Conservation (phyloP, 2,113 vertebrate species). For the Clarias batrachus region DNA sequence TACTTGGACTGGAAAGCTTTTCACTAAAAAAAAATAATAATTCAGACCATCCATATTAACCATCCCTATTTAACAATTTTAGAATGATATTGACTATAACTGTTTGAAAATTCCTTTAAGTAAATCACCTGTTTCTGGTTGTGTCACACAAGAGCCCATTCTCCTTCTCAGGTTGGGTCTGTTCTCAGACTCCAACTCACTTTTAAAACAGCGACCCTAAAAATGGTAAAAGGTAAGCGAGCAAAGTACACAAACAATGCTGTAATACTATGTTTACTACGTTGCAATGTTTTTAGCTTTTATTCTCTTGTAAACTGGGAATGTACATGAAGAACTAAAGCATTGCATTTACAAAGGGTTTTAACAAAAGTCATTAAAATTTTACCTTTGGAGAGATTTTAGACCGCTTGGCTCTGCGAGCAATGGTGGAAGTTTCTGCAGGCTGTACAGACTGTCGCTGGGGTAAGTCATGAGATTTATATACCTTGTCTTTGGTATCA, state of each 20-base stretch:
- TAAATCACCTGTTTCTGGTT: slow-evolving; percentile 80
- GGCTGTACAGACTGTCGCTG: slow-evolving; percentile 90
- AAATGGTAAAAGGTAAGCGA: background rate
- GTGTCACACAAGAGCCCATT: slow-evolving; percentile 83
- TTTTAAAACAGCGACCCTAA: slow-evolving; percentile 76
- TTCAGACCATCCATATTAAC: background rate
- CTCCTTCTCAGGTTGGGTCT: slow-evolving; percentile 87
- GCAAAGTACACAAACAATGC: background rate
- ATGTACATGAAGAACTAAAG: background rate
- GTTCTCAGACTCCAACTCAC: slow-evolving; percentile 75
- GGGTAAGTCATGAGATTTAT: slow-evolving; percentile 91
- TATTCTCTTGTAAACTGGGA: background rate
- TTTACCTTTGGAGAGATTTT: background rate
- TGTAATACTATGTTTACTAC: background rate
- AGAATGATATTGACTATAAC: background rate
- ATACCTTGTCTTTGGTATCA: slow-evolving; percentile 94
- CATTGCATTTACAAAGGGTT: slow-evolving; percentile 33
- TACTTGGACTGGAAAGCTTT: slow-evolving; percentile 67
- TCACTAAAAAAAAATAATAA: slow-evolving; percentile 67
- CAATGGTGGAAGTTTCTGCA: slow-evolving; percentile 82
- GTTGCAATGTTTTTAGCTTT: background rate
- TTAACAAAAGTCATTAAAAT: background rate
- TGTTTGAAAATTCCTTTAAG: background rate
- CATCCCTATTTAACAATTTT: background rate
- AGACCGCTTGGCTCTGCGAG: slow-evolving; percentile 88